Evolutionary conservation across 2,888 invertebrate species (phyloP), one percentile per base, ranked within the genome.

Genomic region (Cheilosia scutellata): DNA sequence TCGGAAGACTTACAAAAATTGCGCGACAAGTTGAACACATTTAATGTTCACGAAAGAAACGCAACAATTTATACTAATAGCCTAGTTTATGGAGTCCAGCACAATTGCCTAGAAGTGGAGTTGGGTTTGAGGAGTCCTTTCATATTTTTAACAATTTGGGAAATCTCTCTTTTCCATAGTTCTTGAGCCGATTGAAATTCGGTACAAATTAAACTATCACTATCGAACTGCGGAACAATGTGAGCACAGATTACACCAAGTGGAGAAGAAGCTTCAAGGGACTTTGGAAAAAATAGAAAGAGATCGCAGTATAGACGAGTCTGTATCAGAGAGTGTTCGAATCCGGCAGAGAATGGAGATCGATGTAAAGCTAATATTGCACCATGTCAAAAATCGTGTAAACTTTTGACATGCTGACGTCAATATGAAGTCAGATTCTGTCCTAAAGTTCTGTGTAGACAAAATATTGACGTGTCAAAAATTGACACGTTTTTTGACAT

Each of bases 121-220:
- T 40, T 60, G 29, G 82, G 63, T 5, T 27, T 20, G 86, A 55
- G 4, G 7, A 33, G 20, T 20, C 1, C 9, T 44, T n/a, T 1
- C 2, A 1, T 27, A 37, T 3, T 13, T 7, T 16, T 80, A 4
- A 27, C 11, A 11, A 31, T 13, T 11, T 29, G 2, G 4, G 20
- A 11, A 11, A 1, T 7, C 4, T 16, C 16, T 0, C 0, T 55
- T 20, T 16, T 16, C 2, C 20, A 25, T 62, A 86, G 86, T 82
- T 1, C 7, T 72, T 7, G 72, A 77, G 44, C 82, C 86, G 13
- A 86, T 82, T 47, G 76, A 86, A 29, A 68, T 51, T 25, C 82
- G 86, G 4, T 86, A 77, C 47, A 49, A 62, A 57, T 37, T 72
- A 25, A 62, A 40, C 4, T 68, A 47, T 33, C 42, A 68, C 63